Evolutionary conservation across 2,797 vertebrate species (phyloP).

Genomic region (Meda fulgida): DNA sequence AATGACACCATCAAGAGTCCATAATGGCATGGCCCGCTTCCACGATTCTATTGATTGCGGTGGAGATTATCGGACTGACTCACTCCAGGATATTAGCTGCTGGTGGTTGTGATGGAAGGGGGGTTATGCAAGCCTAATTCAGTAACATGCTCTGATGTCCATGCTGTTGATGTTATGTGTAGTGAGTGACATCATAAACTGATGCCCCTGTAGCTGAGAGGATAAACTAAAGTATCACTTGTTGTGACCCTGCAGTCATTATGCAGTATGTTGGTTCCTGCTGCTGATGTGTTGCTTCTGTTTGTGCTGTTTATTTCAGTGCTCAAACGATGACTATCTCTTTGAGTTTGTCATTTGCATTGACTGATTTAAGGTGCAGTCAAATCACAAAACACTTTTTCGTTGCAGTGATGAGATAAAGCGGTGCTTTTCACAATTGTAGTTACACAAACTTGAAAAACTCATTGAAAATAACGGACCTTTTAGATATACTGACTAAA

Average conservation of each 20-base stretch:
- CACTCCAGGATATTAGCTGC: slow-evolving; percentile 68
- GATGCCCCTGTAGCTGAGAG: background rate
- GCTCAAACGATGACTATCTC: background rate
- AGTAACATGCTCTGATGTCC: slow-evolving; percentile 69
- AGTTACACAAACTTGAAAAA: background rate
- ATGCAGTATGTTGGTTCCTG: background rate
- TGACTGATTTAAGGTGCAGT: background rate
- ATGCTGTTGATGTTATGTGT: slow-evolving; percentile 61
- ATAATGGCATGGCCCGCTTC: slow-evolving; percentile 63
- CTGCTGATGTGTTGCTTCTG: background rate
- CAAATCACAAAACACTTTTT: background rate
- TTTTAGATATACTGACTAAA: slow-evolving; percentile 4
- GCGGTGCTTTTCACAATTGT: background rate
- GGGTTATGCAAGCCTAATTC: slow-evolving; percentile 71
- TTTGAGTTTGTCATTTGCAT: background rate
- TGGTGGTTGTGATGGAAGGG: slow-evolving; percentile 55
- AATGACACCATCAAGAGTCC: slow-evolving; percentile 43
- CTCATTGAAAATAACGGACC: background rate
- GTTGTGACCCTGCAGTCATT: background rate
- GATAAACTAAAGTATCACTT: slow-evolving; percentile 1
- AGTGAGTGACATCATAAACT: slow-evolving; percentile 40
- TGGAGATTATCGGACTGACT: slow-evolving; percentile 71
- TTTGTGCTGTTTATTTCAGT: background rate
- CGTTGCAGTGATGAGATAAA: background rate
- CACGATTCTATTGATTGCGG: slow-evolving; percentile 73